These are phyloP conservation scores for Astatotilapia flaviijosephi DNA, from an alignment of 2,113 vertebrate species.

Conservation along the genomic window DNA sequence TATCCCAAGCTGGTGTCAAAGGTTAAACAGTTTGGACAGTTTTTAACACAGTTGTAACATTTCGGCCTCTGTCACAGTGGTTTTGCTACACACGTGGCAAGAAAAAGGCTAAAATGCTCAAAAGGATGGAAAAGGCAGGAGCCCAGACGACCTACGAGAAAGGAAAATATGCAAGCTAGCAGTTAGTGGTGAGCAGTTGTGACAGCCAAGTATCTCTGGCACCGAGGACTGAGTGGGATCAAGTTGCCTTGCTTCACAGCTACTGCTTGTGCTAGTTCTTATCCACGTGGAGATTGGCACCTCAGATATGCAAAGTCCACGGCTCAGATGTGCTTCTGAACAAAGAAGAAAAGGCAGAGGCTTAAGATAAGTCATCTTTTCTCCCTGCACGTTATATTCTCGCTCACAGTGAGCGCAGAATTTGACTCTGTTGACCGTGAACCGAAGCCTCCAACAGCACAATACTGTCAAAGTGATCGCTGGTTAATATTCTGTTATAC, in stretches of 20 bases:
- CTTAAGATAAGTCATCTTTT: background rate
- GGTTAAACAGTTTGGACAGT: background rate
- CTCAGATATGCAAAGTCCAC: background rate
- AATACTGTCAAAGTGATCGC: background rate
- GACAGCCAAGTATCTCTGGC: conserved; percentile 56
- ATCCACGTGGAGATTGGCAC: conserved; percentile 44
- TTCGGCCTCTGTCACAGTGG: background rate
- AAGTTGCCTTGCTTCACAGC: conserved; percentile 21
- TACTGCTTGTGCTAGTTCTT: background rate
- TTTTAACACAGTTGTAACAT: conserved; percentile 1
- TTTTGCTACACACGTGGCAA: conserved; percentile 26
- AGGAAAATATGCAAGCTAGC: conserved; percentile 31
- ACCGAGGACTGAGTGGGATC: background rate
- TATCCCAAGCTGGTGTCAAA: background rate
- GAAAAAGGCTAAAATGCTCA: background rate
- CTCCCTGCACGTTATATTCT: background rate
- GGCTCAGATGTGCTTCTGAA: background rate
- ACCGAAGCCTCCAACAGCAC: background rate
- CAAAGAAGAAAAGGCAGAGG: background rate
- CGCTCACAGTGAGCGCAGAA: background rate
- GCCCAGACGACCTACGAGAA: conserved; percentile 10
- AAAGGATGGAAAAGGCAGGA: conserved; percentile 16
- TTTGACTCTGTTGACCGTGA: background rate
- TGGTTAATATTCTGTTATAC: background rate
- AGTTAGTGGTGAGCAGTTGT: conserved; percentile 57